Evolutionary conservation across 2,797 vertebrate species (phyloP).

Genomic region (Anguilla marmorata): DNA sequence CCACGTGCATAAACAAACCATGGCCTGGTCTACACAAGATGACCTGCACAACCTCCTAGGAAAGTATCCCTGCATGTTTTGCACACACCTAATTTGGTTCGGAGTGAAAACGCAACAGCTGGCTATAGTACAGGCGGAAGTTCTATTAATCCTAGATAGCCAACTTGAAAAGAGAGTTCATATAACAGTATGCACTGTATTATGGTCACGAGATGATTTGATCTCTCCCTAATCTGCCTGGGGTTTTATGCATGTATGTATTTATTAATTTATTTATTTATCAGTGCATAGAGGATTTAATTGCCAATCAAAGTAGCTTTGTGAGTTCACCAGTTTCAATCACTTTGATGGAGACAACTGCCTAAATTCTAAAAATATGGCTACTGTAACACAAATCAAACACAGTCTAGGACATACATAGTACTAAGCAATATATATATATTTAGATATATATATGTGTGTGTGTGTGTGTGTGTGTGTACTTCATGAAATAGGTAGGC

Average conservation of each 20-base stretch:
- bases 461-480: not conserved
- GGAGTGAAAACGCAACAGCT: not conserved
- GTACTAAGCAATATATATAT: no score
- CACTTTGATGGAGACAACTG: no score
- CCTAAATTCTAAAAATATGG: no score
- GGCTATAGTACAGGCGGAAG: not conserved
- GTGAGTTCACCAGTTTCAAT: no score
- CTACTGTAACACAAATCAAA: no score
- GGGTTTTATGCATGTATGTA: not conserved
- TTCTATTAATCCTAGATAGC: not conserved
- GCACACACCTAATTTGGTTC: not conserved
- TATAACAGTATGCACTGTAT: not conserved
- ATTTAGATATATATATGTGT: no score
- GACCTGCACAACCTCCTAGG: not conserved
- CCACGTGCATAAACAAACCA: no score
- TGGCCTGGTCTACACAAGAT: not conserved
- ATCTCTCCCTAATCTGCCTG: not conserved
- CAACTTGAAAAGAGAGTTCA: not conserved
- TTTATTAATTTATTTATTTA: not conserved
- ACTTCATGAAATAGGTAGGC: not conserved
- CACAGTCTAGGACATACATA: no score
- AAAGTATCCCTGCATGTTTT: not conserved
- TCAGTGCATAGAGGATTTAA: not conserved
- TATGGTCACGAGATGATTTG: not conserved
- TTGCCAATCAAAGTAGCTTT: not conserved